phyloP scores from a whole-genome alignment of 2,113 vertebrate species.

The Hyaena hyaena region DNA sequence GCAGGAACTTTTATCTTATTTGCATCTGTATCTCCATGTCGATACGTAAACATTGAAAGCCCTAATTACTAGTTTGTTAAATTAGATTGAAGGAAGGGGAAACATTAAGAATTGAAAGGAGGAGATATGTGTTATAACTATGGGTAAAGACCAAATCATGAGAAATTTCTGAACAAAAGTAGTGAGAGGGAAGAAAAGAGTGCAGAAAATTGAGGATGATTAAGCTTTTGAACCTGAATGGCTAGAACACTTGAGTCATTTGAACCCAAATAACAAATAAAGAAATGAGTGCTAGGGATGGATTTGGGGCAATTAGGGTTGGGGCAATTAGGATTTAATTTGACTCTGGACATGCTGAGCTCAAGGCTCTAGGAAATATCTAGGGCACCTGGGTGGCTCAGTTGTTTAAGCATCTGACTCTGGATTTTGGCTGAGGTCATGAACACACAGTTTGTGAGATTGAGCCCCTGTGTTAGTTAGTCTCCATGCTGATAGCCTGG shows the following conservation, averaged over 20 bases:
- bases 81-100: background rate
- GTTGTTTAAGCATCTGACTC: too few relatives aligned
- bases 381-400: background rate
- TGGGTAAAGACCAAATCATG: background rate
- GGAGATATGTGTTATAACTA: background rate
- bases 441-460: too few relatives aligned
- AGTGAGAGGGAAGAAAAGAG: background rate
- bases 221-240: constrained; percentile 1
- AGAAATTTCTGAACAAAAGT: constrained; percentile 31
- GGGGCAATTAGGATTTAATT: background rate
- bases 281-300: background rate
- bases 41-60: background rate
- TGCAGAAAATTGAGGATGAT: constrained; percentile 24
- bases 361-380: constrained; percentile 22
- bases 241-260: constrained; percentile 25
- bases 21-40: background rate
- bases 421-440: too few relatives aligned
- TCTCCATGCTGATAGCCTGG: too few relatives aligned
- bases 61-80: background rate
- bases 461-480: too few relatives aligned
- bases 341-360: background rate
- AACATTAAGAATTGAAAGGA: constrained; percentile 2
- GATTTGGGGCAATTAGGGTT: background rate
- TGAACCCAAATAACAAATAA: constrained; percentile 39
- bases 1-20: constrained; percentile 24